phyloP scores from a whole-genome alignment of 92 coral and sea anemone genomes.

The Parazoanthus darwini region DNA sequence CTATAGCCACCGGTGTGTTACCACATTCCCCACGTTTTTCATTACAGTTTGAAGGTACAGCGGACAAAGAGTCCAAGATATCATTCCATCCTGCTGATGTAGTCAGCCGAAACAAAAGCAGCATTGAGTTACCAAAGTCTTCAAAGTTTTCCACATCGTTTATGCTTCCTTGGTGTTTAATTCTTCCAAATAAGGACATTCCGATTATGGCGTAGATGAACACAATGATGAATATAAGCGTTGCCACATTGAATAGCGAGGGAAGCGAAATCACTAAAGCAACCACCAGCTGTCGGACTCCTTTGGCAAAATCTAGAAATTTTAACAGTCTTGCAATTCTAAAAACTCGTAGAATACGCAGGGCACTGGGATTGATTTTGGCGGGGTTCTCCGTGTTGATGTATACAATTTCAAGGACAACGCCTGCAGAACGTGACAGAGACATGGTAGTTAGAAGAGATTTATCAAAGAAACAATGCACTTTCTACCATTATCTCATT shows the following conservation, averaged over 20 bases:
- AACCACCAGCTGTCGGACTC: conserved; percentile 86
- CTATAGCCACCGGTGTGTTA: conserved; percentile 44
- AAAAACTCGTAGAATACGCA: conserved; percentile 90
- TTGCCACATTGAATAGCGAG: conserved; percentile 85
- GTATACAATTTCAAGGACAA: conserved; percentile 64
- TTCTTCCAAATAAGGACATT: conserved; percentile 90
- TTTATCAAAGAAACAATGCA: no score
- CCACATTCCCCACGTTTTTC: conserved; percentile 67
- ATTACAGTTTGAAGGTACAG: conserved; percentile 82
- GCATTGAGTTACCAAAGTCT: conserved; percentile 75
- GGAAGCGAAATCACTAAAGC: conserved; percentile 91
- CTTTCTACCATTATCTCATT: no score
- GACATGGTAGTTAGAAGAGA: not conserved
- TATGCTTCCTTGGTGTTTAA: conserved; percentile 74
- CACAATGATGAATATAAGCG: conserved; percentile 78
- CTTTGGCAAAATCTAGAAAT: conserved; percentile 85
- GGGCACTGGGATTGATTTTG: conserved; percentile 74
- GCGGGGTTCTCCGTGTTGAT: conserved; percentile 16
- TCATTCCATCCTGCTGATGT: conserved; percentile 98
- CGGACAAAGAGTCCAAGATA: conserved; percentile 70
- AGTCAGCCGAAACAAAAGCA: conserved; percentile 84
- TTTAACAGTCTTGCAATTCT: conserved; percentile 87
- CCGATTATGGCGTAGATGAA: conserved; percentile 94
- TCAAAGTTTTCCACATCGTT: conserved; percentile 85
- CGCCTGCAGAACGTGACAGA: conserved; percentile 52